Base-by-base conservation (phyloP, 2,797 vertebrate species). In the Pseudopleuronectes americanus region DNA sequence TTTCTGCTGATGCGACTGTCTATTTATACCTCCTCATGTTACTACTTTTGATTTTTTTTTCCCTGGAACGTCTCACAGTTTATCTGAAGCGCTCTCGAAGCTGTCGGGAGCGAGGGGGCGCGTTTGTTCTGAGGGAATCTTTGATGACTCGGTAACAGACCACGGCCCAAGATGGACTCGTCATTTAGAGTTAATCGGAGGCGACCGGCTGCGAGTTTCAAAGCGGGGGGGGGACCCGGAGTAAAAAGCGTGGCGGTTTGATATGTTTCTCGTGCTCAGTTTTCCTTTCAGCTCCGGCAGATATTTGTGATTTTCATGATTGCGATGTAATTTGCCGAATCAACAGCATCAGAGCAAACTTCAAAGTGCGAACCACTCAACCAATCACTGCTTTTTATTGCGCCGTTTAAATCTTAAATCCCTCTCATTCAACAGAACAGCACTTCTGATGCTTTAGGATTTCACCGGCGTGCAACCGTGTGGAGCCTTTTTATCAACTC, bases 121-220 rank as follows among this genome's bases (percentile, higher is more conserved):
- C 93, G 95, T 94, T 96, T 96, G 17, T 95, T 96, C 92, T 95
- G 70, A 91, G 83, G 72, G 87, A 85, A 89, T 90, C 80, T 92
- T 90, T 89, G 77, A 92, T 87, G 89, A 88, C 82, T 87, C 57
- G 69, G 57, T 78, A 83, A 86, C 64, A 74, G 59, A 56, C 51
- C 16, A 63, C 53, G 70, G 71, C 84, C 80, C 71, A 76, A 88
- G 89, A 87, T 84, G 81, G 79, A 89, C 89, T 87, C 81, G 88
- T 88, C 84, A 90, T 87, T 92, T 86, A 79, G 81, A 19, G 72
- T 74, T 84, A 85, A 87, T 85, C 76, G 55, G 79, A 83, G 60
- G 84, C 81, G 60, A 80, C 89, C 85, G 87, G 87, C 89, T 91
- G 88, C 63, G 88, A 82, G 67, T 79, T 86, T 90, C 74, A 86